Evolutionary conservation across 2,113 vertebrate genomes (phyloP).

Genomic region (Pao palembangensis): DNA sequence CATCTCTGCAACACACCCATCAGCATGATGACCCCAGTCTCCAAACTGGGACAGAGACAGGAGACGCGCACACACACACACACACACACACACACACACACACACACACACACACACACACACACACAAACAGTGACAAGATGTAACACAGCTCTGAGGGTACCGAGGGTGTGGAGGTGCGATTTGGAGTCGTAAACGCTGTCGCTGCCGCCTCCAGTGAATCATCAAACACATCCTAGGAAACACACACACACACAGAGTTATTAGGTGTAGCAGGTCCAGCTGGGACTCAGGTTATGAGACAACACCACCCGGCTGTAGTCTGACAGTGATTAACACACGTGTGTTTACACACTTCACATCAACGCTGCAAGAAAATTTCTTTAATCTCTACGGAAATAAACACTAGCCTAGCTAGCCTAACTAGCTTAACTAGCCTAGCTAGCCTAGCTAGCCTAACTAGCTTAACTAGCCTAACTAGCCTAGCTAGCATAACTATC

Average conservation of each 20-base stretch:
- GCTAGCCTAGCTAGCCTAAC: no score
- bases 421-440: no score
- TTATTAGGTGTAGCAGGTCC: slow-evolving; percentile 86
- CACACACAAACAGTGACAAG: slow-evolving; percentile 80
- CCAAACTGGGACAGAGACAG: no score
- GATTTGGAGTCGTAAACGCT: slow-evolving; percentile 69
- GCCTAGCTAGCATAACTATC: no score
- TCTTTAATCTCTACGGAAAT: not conserved
- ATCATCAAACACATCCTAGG: slow-evolving; percentile 86
- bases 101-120: slow-evolving; percentile 29
- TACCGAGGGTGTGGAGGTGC: slow-evolving; percentile 73
- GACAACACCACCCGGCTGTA: slow-evolving; percentile 78
- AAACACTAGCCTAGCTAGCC: no score
- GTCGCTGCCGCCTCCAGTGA: slow-evolving; percentile 81
- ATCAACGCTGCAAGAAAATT: not conserved
- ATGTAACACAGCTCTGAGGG: slow-evolving; percentile 87
- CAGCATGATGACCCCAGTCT: no score
- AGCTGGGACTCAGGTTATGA: slow-evolving; percentile 80
- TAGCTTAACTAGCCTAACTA: no score
- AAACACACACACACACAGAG: slow-evolving; percentile 41
- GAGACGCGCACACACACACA: slow-evolving; percentile 10
- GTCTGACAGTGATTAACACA: slow-evolving; percentile 64
- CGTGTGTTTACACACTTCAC: slow-evolving; percentile 23
- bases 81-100: slow-evolving; percentile 13
- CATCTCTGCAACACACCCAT: no score